phyloP scores from a whole-genome alignment of 2,888 invertebrate genomes.

The Andrena chrysosceles region DNA sequence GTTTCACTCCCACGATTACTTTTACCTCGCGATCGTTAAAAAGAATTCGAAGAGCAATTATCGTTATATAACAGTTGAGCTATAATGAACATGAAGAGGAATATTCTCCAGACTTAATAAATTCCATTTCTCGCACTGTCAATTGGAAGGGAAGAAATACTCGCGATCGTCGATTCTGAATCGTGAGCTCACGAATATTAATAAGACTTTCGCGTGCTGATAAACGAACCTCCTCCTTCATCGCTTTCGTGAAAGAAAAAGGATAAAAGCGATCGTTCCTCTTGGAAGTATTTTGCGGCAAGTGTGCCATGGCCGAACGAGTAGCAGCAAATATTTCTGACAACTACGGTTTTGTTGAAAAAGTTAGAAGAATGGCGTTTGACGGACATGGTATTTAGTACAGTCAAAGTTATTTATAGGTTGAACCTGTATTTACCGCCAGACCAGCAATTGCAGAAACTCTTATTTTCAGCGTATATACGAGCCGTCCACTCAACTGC shows the following conservation, averaged over 20 bases:
- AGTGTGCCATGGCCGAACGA: constrained; percentile 1
- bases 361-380: constrained; percentile 41
- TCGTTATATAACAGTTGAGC: constrained; percentile 18
- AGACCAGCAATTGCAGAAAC: constrained; percentile 50
- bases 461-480: constrained; percentile 52
- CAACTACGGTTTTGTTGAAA: constrained; percentile 32
- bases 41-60: constrained; percentile 20
- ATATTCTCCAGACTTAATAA: constrained; percentile 24
- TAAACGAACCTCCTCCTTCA: background rate
- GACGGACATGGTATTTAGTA: constrained; percentile 44
- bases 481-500: constrained; percentile 37
- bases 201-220: background rate
- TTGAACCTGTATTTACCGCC: constrained; percentile 47
- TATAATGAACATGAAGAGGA: constrained; percentile 11
- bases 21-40: constrained; percentile 21
- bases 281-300: background rate
- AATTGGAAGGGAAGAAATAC: background rate
- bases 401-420: constrained; percentile 53
- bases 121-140: constrained; percentile 3
- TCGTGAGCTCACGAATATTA: constrained; percentile 4
- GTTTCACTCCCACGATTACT: constrained; percentile 29
- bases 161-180: constrained; percentile 19
- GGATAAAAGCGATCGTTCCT: constrained; percentile 6
- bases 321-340: constrained; percentile 32
- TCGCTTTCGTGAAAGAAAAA: background rate